Evolutionary conservation across 2,113 vertebrate species (phyloP).

Genomic region (Oryzias javanicus): DNA sequence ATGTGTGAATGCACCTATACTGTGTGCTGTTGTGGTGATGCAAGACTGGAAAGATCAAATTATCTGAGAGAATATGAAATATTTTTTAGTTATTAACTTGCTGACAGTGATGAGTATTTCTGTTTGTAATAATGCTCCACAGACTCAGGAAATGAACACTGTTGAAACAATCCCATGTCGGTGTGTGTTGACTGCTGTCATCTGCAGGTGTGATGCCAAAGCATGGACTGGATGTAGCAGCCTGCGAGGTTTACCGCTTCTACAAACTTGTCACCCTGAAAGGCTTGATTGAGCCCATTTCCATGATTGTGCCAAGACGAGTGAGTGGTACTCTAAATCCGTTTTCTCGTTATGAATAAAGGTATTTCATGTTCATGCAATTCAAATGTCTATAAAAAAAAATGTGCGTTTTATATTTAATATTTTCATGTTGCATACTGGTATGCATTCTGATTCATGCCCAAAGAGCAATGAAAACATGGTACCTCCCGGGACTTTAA

Average conservation of each 20-base stretch:
- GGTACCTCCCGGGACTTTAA: too few relatives aligned
- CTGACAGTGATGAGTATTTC: not conserved
- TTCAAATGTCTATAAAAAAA: too few relatives aligned
- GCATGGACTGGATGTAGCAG: constrained; percentile 89
- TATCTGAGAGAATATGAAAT: too few relatives aligned
- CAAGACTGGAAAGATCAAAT: too few relatives aligned
- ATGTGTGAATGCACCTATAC: too few relatives aligned
- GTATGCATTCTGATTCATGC: too few relatives aligned
- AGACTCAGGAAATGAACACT: constrained; percentile 4
- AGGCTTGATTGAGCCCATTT: constrained; percentile 94
- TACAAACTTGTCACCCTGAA: constrained; percentile 97
- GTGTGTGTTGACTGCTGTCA: not conserved
- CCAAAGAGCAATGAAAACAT: too few relatives aligned
- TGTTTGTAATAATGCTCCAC: not conserved
- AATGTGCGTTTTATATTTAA: not conserved
- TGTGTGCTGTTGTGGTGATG: too few relatives aligned
- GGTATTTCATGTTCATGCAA: not conserved
- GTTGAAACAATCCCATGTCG: not conserved
- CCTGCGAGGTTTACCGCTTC: constrained; percentile 95
- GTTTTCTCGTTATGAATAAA: not conserved
- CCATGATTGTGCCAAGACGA: constrained; percentile 97
- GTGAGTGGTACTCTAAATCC: constrained; percentile 77
- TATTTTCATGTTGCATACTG: not conserved
- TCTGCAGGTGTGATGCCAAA: constrained; percentile 95
- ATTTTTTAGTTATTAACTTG: not conserved